Percentiles rank a stretch among this genome's conserved stretches.
Evolutionary conservation across 2,797 vertebrate species (phyloP).

Genomic region (Paguma larvata): DNA sequence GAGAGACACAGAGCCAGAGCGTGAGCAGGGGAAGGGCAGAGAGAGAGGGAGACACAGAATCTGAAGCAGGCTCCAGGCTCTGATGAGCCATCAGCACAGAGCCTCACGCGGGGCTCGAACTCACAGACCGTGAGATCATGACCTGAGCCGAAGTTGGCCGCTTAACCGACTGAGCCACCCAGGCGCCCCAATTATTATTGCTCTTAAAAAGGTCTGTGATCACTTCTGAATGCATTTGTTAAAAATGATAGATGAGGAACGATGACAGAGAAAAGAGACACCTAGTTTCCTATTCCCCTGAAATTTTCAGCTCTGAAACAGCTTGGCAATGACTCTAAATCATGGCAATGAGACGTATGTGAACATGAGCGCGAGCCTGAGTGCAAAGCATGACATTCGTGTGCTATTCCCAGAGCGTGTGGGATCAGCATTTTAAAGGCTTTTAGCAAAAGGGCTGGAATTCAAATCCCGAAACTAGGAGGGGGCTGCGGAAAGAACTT

Average conservation of each 20-base stretch:
- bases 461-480: not conserved
- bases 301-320: not conserved
- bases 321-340: not conserved
- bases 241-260: not conserved
- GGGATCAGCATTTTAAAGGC: not conserved
- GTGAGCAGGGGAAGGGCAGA: too few species aligned
- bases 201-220: constrained; percentile 57
- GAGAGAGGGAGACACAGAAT: too few species aligned
- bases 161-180: too few species aligned
- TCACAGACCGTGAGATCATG: too few species aligned
- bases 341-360: not conserved
- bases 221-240: constrained; percentile 52
- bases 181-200: not conserved
- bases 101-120: too few species aligned
- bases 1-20: too few species aligned
- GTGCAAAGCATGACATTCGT: not conserved
- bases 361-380: not conserved
- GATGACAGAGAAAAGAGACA: not conserved
- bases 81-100: too few species aligned
- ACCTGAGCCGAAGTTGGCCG: too few species aligned
- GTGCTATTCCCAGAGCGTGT: too few species aligned
- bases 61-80: too few species aligned
- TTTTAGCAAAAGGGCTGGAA: not conserved
- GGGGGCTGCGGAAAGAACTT: not conserved
- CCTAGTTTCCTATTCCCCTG: not conserved